Evolutionary conservation across 2,113 vertebrate species (phyloP).

Genomic region (Sakesphorus luctuosus): DNA sequence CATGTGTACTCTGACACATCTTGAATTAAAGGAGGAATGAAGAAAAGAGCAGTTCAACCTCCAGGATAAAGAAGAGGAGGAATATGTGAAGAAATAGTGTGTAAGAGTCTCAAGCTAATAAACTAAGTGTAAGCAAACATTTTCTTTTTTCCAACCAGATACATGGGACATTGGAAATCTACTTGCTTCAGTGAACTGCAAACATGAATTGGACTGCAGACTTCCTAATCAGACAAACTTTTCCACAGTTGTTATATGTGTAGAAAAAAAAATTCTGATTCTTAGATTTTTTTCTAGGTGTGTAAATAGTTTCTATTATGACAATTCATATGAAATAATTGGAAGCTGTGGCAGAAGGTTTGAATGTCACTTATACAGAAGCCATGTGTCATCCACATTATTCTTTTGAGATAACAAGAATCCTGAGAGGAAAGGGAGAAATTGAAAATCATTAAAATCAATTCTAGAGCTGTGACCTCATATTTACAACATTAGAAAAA

Average conservation of each 20-base stretch:
- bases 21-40: background rate
- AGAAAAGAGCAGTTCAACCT: background rate
- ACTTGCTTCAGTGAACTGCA: background rate
- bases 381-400: background rate
- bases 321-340: background rate
- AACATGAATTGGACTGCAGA: background rate
- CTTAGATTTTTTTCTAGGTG: background rate
- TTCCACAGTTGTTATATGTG: background rate
- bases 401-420: background rate
- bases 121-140: background rate
- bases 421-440: background rate
- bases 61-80: background rate
- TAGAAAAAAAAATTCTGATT: background rate
- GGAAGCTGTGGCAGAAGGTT: background rate
- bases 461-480: background rate
- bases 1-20: background rate
- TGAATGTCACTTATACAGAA: background rate
- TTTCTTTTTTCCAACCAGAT: background rate
- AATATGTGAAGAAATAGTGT: background rate
- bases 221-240: background rate
- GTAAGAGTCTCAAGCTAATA: background rate
- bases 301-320: background rate
- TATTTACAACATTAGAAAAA: background rate
- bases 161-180: accelerated
- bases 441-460: background rate